Percentiles rank a stretch among this genome's conserved stretches.
Evolutionary conservation across 2,888 invertebrate species (phyloP).

Genomic region (Deladenus siricidicola): DNA sequence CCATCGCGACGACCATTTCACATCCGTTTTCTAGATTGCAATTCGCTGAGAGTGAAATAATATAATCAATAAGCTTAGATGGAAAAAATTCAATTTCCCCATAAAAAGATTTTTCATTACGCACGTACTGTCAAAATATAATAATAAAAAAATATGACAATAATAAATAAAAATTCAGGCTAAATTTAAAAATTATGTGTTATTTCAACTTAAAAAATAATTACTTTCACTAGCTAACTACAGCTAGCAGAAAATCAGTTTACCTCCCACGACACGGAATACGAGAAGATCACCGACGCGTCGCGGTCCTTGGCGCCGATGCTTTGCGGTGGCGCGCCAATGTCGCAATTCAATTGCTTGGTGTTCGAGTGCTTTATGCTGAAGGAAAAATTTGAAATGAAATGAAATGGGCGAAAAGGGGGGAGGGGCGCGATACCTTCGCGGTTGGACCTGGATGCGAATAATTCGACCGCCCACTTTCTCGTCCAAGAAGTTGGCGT

Average conservation of each 20-base stretch:
- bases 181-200: too few species aligned
- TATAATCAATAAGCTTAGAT: too few species aligned
- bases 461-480: conserved; percentile 70
- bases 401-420: background rate
- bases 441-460: conserved; percentile 58
- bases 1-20: conserved; percentile 98
- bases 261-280: conserved; percentile 72
- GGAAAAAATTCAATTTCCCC: too few species aligned
- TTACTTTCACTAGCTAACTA: background rate
- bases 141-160: too few species aligned
- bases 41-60: background rate
- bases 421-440: conserved; percentile 24
- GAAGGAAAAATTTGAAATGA: conserved; percentile 25
- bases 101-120: too few species aligned
- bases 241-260: conserved; percentile 30
- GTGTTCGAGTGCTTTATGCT: conserved; percentile 59
- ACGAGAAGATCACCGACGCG: conserved; percentile 71
- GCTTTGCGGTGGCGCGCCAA: conserved; percentile 63
- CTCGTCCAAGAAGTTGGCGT: conserved; percentile 68
- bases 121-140: too few species aligned
- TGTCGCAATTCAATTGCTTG: conserved; percentile 51
- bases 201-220: conserved; percentile 1
- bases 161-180: too few species aligned
- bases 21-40: conserved; percentile 42
- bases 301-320: conserved; percentile 60